A percentile compares a stretch with the other conserved stretches of the same genome.
These are phyloP conservation scores for Ophioninae sp. DNA, from an alignment of 2,888 invertebrate species.

Conservation along the genomic window DNA sequence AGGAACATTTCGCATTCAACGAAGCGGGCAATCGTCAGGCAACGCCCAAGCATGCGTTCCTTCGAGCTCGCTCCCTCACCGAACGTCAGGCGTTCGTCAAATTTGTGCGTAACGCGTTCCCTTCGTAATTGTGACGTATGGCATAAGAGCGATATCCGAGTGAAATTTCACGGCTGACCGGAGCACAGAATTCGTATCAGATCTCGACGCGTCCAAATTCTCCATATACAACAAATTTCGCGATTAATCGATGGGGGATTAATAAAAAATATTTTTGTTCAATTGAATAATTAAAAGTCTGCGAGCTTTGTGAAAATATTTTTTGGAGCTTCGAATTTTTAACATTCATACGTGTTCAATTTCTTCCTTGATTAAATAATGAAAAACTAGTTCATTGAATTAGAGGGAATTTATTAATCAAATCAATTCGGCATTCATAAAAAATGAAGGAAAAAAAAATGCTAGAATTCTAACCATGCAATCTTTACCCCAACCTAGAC, in stretches of 20 bases:
- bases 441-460: no score
- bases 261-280: background rate
- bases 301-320: background rate
- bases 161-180: slow-evolving; percentile 73
- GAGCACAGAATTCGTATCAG: slow-evolving; percentile 58
- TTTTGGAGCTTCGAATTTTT: background rate
- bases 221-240: slow-evolving; percentile 15
- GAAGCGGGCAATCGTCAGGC: slow-evolving; percentile 72
- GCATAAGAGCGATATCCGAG: slow-evolving; percentile 66
- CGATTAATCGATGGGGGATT: background rate
- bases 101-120: slow-evolving; percentile 54
- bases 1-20: slow-evolving; percentile 33
- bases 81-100: slow-evolving; percentile 71
- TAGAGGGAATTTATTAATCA: no score
- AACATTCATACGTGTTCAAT: no score
- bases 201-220: slow-evolving; percentile 21
- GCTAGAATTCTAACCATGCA: no score
- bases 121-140: slow-evolving; percentile 73
- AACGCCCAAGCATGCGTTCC: slow-evolving; percentile 64
- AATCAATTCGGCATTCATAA: slow-evolving; percentile 1
- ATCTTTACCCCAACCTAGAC: slow-evolving; percentile 25
- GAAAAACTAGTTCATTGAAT: no score
- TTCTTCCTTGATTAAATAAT: no score
- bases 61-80: slow-evolving; percentile 49
- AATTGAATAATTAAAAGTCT: background rate